Percentiles rank a stretch among this genome's conserved stretches.
Evolutionary conservation across 2,888 invertebrate species (phyloP).

Genomic region (Acanthopleura granulata): DNA sequence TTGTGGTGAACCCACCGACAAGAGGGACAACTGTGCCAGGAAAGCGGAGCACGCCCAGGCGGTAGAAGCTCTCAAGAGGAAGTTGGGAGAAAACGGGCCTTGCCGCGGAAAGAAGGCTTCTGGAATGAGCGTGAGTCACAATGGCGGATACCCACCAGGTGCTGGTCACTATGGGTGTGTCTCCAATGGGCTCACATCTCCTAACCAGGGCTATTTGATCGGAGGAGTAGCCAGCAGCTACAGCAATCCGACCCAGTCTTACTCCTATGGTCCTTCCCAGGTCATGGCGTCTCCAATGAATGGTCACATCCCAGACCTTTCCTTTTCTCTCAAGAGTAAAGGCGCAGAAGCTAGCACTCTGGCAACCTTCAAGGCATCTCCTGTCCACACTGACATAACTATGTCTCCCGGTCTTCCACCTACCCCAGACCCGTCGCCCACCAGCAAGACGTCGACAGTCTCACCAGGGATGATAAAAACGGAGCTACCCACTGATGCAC

Average conservation of each 20-base stretch:
- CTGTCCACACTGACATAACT: not conserved
- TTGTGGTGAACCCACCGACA: not conserved
- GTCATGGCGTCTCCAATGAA: constrained; percentile 14
- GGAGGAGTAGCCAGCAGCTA: not conserved
- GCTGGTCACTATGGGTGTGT: constrained; percentile 7
- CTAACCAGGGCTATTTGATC: not conserved
- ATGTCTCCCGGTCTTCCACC: not conserved
- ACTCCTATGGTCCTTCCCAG: not conserved
- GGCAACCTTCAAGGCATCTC: not conserved
- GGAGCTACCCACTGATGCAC: constrained; percentile 33
- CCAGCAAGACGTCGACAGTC: constrained; percentile 29
- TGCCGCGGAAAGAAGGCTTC: constrained; percentile 52
- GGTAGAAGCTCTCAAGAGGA: constrained; percentile 56
- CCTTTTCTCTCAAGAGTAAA: not conserved
- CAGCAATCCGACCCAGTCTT: not conserved
- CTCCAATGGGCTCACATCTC: not conserved
- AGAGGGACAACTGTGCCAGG: not conserved
- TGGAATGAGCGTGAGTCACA: constrained; percentile 32
- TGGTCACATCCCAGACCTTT: constrained; percentile 2
- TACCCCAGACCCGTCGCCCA: constrained; percentile 3
- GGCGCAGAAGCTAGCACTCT: not conserved
- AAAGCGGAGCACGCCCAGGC: constrained; percentile 46
- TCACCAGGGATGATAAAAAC: constrained; percentile 53
- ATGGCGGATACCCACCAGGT: constrained; percentile 26
- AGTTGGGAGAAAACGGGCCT: constrained; percentile 50